Conservation (phyloP, 2,113 vertebrate genomes). For the Urocolius indicus region DNA sequence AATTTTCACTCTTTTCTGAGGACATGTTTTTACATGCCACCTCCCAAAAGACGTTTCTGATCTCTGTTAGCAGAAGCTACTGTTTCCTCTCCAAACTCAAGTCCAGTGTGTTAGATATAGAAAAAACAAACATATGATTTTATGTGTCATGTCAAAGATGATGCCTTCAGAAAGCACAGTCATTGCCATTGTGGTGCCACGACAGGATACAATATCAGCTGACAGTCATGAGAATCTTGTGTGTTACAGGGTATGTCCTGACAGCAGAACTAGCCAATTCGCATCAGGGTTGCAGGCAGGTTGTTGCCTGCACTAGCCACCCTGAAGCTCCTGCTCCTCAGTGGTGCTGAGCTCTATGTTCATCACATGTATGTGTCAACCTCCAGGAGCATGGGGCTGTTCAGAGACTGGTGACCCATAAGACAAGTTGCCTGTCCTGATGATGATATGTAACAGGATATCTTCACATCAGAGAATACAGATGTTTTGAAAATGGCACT, state of each 20-base stretch:
- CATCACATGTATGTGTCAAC: not conserved
- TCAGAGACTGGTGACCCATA: not conserved
- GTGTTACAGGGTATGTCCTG: not conserved
- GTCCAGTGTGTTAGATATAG: not conserved
- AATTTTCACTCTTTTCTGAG: not conserved
- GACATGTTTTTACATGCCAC: not conserved
- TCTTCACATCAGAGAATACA: not conserved
- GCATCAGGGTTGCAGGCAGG: not conserved
- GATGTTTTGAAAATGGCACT: not conserved
- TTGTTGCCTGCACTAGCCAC: not conserved
- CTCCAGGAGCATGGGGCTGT: not conserved
- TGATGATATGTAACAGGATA: not conserved
- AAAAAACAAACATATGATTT: slow-evolving; percentile 35
- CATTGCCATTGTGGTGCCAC: not conserved
- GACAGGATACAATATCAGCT: not conserved
- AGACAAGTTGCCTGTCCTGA: not conserved
- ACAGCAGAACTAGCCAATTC: not conserved
- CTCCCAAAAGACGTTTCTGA: slow-evolving; percentile 5
- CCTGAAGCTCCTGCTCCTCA: not conserved
- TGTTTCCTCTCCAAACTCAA: not conserved
- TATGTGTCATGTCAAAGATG: slow-evolving; percentile 1
- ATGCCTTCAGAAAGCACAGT: not conserved
- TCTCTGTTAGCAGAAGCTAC: slow-evolving; percentile 28
- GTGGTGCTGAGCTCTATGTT: not conserved
- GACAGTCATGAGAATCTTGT: not conserved